A percentile compares a stretch with the other conserved stretches of the same genome.
These are phyloP conservation scores for Dicentrarchus labrax DNA, from an alignment of 2,113 vertebrate species.

Conservation along the genomic window DNA sequence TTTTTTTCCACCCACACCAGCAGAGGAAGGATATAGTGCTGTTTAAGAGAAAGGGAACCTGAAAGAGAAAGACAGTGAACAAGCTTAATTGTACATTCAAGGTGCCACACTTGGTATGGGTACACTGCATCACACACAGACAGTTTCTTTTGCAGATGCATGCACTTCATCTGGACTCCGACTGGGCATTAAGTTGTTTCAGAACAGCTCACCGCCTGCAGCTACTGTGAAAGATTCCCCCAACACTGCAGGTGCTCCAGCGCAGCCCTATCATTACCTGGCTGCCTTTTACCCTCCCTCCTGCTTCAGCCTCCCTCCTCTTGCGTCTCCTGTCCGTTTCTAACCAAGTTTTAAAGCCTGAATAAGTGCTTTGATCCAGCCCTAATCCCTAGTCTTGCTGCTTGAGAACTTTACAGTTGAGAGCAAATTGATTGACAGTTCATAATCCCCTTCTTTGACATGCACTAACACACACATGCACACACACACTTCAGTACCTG, in stretches of 20 bases:
- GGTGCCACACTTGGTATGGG: conserved; percentile 11
- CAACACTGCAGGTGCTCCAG: conserved; percentile 51
- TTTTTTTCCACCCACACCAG: conserved; percentile 3
- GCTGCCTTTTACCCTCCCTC: conserved; percentile 15
- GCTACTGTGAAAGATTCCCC: conserved; percentile 20
- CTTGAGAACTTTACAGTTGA: conserved; percentile 37
- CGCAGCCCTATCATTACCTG: conserved; percentile 44
- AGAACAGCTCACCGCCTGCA: conserved; percentile 25
- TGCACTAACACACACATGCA: conserved; percentile 3
- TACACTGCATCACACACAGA: conserved; percentile 1
- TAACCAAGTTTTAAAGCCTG: conserved; percentile 33
- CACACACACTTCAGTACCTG: conserved; percentile 26
- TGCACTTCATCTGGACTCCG: conserved; percentile 21
- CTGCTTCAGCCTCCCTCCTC: conserved; percentile 10
- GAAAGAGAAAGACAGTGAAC: not conserved
- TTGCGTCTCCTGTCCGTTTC: conserved; percentile 29
- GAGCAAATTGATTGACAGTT: conserved; percentile 56
- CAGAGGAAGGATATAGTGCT: not conserved
- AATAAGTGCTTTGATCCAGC: conserved; percentile 63
- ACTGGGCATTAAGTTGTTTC: conserved; percentile 16
- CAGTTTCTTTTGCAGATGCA: not conserved
- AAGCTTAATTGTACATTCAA: not conserved
- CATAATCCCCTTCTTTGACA: conserved; percentile 51
- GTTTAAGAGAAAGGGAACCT: not conserved
- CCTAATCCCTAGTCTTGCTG: conserved; percentile 42